These are phyloP conservation scores for Nothocercus nigrocapillus DNA, from an alignment of 2,113 vertebrate species.

Conservation along the genomic window DNA sequence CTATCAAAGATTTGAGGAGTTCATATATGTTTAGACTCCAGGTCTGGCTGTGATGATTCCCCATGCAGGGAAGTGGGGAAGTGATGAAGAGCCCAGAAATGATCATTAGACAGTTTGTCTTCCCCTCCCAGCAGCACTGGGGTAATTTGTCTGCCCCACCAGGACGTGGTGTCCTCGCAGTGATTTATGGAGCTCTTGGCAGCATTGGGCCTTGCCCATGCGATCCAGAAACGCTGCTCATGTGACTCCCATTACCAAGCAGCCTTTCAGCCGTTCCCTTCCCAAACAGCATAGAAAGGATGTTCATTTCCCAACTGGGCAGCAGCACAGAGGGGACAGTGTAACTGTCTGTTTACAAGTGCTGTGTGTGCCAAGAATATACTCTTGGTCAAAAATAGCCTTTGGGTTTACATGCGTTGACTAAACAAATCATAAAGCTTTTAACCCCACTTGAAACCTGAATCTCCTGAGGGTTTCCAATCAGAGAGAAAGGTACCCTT, in stretches of 20 bases:
- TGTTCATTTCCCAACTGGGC: background rate
- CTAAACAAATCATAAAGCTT: slow-evolving; percentile 56
- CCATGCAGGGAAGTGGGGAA: background rate
- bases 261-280: background rate
- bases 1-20: background rate
- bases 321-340: background rate
- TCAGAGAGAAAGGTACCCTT: background rate
- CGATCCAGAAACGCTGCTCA: background rate
- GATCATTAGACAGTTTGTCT: background rate
- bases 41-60: background rate
- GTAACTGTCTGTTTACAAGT: slow-evolving; percentile 12
- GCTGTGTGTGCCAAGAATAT: background rate
- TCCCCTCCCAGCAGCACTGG: background rate
- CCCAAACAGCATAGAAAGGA: background rate
- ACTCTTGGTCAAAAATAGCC: slow-evolving; percentile 3
- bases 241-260: background rate
- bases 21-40: background rate
- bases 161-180: background rate
- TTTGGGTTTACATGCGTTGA: background rate
- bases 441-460: slow-evolving; percentile 39
- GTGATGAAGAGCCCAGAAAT: background rate
- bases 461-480: slow-evolving; percentile 8
- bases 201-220: background rate
- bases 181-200: background rate
- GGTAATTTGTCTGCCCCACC: background rate